phyloP scores from a whole-genome alignment of 1,140 invertebrate genomes.

The Meloidogyne floridensis region DNA sequence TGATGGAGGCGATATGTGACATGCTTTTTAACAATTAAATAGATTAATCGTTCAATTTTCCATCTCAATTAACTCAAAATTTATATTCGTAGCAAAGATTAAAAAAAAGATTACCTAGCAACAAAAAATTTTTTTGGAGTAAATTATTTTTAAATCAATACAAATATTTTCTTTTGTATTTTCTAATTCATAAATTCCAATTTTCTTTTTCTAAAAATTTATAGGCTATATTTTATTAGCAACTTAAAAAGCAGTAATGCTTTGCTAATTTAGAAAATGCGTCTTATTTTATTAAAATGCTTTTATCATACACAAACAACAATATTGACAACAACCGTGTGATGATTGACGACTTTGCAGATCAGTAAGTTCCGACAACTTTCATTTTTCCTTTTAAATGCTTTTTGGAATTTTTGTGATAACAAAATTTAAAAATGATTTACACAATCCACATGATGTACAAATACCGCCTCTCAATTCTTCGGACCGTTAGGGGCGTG shows the following conservation, averaged over 20 bases:
- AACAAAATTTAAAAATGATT: conserved; percentile 7
- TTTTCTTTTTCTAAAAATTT: neutral
- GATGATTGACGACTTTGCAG: conserved; percentile 2
- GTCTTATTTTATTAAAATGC: conserved; percentile 7
- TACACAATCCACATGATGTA: conserved; percentile 5
- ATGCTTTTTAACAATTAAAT: neutral
- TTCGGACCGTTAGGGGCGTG: neutral
- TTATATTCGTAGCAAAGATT: too few species aligned
- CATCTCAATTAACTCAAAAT: neutral
- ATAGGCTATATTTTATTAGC: neutral
- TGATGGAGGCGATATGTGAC: neutral
- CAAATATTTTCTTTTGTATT: neutral
- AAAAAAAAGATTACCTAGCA: neutral
- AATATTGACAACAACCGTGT: conserved; percentile 1
- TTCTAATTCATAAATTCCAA: neutral
- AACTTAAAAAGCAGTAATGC: neutral
- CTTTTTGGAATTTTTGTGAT: neutral
- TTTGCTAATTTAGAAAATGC: conserved; percentile 1
- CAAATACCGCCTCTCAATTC: neutral
- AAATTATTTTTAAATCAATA: neutral
- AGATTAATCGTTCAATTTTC: neutral
- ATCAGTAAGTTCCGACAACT: neutral
- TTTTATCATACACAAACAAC: neutral
- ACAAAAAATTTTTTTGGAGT: neutral
- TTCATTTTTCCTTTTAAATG: neutral